Base-by-base conservation (phyloP, 2,113 vertebrate genomes). In the Pundamilia nyererei region DNA sequence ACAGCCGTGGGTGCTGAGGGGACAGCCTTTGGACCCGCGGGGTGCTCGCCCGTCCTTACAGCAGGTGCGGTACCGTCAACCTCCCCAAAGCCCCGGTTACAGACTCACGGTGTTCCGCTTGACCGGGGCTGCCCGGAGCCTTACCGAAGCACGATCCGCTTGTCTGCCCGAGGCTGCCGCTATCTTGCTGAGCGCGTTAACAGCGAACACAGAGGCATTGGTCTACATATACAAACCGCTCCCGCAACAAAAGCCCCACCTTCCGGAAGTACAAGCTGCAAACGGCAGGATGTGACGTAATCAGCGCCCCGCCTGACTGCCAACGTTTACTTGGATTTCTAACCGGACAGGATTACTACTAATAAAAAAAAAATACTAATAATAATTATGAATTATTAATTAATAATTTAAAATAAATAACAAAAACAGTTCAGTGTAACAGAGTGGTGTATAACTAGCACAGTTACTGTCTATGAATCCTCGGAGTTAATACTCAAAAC, bases 211-310 rank as follows among this genome's bases (percentile, higher is more conserved):
- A 38, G 51, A 85, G 9, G 8, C 92, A 92, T 89, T 68, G 87
- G 87, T 17, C 81, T 21, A 56, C 86, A 90, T 11, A 91, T 13
- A 85, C 81, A 83, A 90, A 87, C 89, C 83, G 89, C 87, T 93
- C 84, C 88, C 21, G 60, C 38, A 91, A 92, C 90, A 91, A 92
- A 95, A 93, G 84, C 93, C 93, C 93, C 93, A 90, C 94, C 95
- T 90, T 91, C 93, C 92, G 95, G 94, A 95, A 29, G 90, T 86
- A 3, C 15, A 42, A 80, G 24, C 19, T 19, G 7, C 77, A 42
- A 2, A 72, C 45, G 84, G 85, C 87, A 14, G 91, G 91, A 93
- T 29, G 83, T 93, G n/a, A 85, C 84, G 58, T 12, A 14, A 1
- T 10, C n/a, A 3, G 6, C 24, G 24, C 24, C 24, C 24, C 24